Percentiles rank a stretch among this genome's conserved stretches.
phyloP scores from a whole-genome alignment of 2,797 vertebrate genomes.

The Pseudochirops corinnae region DNA sequence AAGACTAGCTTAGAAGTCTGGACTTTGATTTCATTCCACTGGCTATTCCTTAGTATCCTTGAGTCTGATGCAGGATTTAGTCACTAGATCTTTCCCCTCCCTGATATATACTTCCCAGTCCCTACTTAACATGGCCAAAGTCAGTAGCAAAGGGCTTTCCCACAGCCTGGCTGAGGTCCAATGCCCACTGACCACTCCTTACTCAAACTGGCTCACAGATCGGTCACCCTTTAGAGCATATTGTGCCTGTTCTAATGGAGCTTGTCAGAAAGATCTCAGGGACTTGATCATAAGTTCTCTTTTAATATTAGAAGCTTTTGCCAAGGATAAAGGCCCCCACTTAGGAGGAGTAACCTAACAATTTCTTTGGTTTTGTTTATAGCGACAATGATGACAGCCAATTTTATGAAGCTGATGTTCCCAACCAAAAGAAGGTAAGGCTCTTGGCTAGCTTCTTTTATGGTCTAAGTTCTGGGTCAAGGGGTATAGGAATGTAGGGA shows the following conservation, averaged over 20 bases:
- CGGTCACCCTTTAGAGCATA: not conserved
- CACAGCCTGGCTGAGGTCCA: not conserved
- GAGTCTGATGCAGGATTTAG: not conserved
- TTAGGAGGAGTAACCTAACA: constrained; percentile 16
- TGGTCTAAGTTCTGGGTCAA: not conserved
- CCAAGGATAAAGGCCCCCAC: constrained; percentile 10
- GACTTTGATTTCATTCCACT: not conserved
- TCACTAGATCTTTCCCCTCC: not conserved
- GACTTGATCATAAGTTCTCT: constrained; percentile 13
- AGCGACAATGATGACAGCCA: constrained; percentile 56
- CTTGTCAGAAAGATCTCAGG: not conserved
- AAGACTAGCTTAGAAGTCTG: not conserved
- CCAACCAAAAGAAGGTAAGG: constrained; percentile 72
- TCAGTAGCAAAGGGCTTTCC: not conserved
- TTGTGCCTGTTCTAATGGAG: not conserved
- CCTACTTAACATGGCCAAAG: not conserved
- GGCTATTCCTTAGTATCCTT: not conserved
- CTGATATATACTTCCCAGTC: not conserved
- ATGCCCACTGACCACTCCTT: not conserved
- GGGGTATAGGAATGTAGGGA: not conserved
- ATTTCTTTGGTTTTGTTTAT: constrained; percentile 54
- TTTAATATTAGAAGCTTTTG: not conserved
- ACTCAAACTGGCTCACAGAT: not conserved
- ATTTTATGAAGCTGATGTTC: constrained; percentile 60
- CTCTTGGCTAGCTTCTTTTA: not conserved